Conservation (phyloP, 1,140 invertebrate species). For the Apis mellifera region Amel_HAv3.1 CM009933.2:13293501-13294000, state of each 20-base stretch:
- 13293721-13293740: too few relatives aligned
- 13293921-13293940: too few relatives aligned
- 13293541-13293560: background rate
- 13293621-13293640: background rate
- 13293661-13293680: background rate
- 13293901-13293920: background rate
- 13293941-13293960: background rate
- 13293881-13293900: background rate
- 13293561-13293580: background rate
- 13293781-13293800: background rate
- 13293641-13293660: too few relatives aligned
- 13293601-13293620: background rate
- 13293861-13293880: background rate
- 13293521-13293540: constrained; percentile 26
- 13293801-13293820: background rate
- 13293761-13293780: background rate
- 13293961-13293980: too few relatives aligned
- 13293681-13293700: background rate
- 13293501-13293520: constrained; percentile 31
- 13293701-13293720: background rate
- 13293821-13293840: background rate
- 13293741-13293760: too few relatives aligned
- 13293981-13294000: background rate
- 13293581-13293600: background rate
- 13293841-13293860: background rate